These are phyloP conservation scores for Clunio marinus DNA, from an alignment of 2,888 invertebrate species.

Conservation along the genomic window DNA sequence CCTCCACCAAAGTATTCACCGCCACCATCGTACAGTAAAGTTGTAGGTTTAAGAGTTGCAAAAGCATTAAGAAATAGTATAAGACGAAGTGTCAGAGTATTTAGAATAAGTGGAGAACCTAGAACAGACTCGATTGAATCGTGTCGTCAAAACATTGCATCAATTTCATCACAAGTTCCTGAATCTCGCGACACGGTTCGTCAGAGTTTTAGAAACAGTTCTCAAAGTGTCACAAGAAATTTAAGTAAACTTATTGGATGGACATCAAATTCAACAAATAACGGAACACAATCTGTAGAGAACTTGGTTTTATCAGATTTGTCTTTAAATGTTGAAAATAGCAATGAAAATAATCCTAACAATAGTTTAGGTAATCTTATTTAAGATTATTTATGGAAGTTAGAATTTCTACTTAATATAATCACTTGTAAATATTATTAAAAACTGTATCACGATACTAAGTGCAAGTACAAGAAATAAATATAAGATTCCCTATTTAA, in stretches of 20 bases:
- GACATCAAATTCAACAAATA: background rate
- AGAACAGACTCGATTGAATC: background rate
- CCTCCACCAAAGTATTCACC: slow-evolving; percentile 92
- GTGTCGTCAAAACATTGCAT: background rate
- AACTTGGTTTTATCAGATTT: slow-evolving; percentile 25
- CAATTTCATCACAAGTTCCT: slow-evolving; percentile 18
- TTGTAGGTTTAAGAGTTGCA: slow-evolving; percentile 78
- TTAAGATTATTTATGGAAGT: background rate
- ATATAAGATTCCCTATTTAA: too few species aligned
- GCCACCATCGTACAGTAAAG: slow-evolving; percentile 87
- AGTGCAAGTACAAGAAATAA: too few species aligned
- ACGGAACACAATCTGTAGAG: slow-evolving; percentile 19
- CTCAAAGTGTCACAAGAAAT: slow-evolving; percentile 1
- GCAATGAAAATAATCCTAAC: background rate
- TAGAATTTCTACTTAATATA: too few species aligned
- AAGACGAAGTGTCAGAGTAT: slow-evolving; percentile 69
- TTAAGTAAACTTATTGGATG: slow-evolving; percentile 15
- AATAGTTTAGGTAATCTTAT: background rate
- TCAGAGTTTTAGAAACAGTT: background rate
- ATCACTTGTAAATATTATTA: too few species aligned
- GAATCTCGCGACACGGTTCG: too few species aligned
- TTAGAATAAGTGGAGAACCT: slow-evolving; percentile 3
- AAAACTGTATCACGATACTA: too few species aligned
- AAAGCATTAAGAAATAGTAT: slow-evolving; percentile 72
- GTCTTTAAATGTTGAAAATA: background rate